Percentiles rank a stretch among this genome's conserved stretches.
phyloP scores from a whole-genome alignment of 2,888 invertebrate genomes.

The Spilarctia lutea region DNA sequence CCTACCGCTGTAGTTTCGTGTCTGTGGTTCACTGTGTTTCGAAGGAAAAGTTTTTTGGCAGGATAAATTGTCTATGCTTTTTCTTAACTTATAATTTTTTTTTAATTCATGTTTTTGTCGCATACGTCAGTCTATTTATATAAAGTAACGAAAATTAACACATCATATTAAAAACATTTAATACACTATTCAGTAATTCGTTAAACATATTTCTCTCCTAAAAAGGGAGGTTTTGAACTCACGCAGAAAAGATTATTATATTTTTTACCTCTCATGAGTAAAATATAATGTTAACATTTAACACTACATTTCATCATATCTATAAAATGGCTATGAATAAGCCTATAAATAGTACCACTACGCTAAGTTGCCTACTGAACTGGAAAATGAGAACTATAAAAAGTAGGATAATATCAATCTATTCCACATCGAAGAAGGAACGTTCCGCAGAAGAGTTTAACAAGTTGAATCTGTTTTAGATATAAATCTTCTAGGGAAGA shows the following conservation, averaged over 20 bases:
- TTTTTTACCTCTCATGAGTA: too few relatives aligned
- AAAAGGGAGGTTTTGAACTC: too few relatives aligned
- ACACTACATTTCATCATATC: background rate
- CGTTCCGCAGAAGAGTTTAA: conserved; percentile 7
- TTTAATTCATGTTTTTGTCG: background rate
- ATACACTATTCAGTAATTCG: too few relatives aligned
- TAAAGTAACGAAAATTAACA: background rate
- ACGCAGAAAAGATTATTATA: too few relatives aligned
- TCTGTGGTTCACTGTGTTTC: background rate
- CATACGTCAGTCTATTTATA: background rate
- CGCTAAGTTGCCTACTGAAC: background rate
- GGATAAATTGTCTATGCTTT: background rate
- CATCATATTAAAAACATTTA: too few relatives aligned
- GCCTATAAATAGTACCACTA: background rate
- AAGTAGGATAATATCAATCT: background rate
- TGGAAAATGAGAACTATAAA: background rate
- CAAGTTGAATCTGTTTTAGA: conserved; percentile 3
- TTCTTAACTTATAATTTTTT: background rate
- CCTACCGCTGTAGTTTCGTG: background rate
- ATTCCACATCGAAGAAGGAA: background rate
- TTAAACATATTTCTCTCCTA: too few relatives aligned
- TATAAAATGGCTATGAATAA: background rate
- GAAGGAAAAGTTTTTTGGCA: background rate
- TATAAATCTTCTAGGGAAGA: conserved; percentile 13
- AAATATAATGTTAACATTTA: too few relatives aligned